These are phyloP conservation scores for Lasioglossum leucozonium DNA, from an alignment of 2,888 invertebrate genomes.

Conservation along the genomic window DNA sequence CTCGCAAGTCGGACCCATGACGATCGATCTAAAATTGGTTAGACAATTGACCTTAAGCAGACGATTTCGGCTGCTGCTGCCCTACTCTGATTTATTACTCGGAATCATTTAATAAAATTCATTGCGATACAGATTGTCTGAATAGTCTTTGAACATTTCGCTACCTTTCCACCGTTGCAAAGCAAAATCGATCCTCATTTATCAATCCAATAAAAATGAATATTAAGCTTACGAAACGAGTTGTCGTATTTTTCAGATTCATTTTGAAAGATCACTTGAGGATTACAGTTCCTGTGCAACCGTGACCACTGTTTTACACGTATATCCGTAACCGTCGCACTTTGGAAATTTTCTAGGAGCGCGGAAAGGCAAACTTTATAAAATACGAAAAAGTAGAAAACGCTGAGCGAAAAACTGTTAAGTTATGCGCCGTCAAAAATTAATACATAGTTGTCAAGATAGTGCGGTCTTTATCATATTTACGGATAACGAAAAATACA, in stretches of 20 bases:
- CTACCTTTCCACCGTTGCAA: neutral
- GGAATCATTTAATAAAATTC: neutral
- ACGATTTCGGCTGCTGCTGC: neutral
- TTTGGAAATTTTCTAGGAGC: neutral
- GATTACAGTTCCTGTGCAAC: neutral
- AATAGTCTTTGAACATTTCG: neutral
- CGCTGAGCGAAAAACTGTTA: neutral
- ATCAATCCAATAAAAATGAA: neutral
- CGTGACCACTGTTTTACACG: neutral
- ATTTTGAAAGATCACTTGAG: neutral
- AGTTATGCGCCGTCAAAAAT: neutral
- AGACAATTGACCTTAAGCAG: neutral
- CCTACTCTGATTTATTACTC: neutral
- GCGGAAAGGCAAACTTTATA: neutral
- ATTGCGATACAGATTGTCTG: neutral
- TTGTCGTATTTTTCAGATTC: neutral
- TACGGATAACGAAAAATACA: neutral
- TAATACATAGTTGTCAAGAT: neutral
- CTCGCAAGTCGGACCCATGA: constrained; percentile 45
- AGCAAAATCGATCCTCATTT: neutral
- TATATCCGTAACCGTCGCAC: neutral
- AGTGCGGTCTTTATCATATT: neutral
- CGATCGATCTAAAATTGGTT: constrained; percentile 32
- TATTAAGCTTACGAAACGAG: neutral
- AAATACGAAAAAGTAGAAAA: neutral